phyloP scores from a whole-genome alignment of 2,113 vertebrate species.

The Hippocampus barbouri region DNA sequence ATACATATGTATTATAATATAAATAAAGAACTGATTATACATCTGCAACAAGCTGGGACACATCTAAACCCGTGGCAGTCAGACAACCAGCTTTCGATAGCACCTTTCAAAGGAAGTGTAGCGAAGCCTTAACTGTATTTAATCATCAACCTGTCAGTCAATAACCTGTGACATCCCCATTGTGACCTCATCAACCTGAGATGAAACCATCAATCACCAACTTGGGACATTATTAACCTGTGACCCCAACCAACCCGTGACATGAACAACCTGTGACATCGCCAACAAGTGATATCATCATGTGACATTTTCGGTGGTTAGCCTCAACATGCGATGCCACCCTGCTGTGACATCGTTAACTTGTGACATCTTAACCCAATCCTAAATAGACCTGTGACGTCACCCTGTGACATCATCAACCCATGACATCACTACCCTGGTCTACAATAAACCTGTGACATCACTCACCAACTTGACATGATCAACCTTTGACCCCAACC shows the following conservation, averaged over 20 bases:
- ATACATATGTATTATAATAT: too few species aligned
- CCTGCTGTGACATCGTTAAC: neutral
- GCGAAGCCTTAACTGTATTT: too few species aligned
- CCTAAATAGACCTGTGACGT: too few species aligned
- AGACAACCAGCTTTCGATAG: too few species aligned
- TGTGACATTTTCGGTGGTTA: neutral
- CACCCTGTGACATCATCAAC: too few species aligned
- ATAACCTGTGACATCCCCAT: neutral
- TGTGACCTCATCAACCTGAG: neutral
- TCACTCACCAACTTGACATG: too few species aligned
- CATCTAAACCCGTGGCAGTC: neutral
- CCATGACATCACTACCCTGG: too few species aligned
- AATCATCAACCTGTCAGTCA: neutral
- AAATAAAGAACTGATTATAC: too few species aligned
- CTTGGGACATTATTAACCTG: neutral
- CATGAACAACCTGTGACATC: neutral
- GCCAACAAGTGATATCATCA: neutral
- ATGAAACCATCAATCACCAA: neutral
- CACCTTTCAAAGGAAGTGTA: too few species aligned
- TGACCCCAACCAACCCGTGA: neutral
- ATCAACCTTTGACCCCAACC: too few species aligned
- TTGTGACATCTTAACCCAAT: neutral
- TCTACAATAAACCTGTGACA: too few species aligned
- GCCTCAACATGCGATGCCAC: neutral
- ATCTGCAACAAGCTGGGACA: neutral